phyloP scores from a whole-genome alignment of 2,797 vertebrate genomes.

The Centroberyx gerrardi region DNA sequence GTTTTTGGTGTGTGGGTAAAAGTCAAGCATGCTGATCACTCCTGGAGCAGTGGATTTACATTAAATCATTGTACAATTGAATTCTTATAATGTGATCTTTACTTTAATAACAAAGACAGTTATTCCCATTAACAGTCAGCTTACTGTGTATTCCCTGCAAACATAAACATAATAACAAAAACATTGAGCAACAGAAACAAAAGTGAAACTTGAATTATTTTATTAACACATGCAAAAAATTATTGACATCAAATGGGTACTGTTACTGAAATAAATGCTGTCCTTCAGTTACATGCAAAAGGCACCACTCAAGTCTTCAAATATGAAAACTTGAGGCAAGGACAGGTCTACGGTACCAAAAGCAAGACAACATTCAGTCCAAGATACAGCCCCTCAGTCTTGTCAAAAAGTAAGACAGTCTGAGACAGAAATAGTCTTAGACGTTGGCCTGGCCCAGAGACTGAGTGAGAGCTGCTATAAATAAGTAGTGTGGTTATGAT shows the following conservation, averaged over 20 bases:
- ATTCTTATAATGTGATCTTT: background rate
- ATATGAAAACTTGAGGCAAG: slow-evolving; percentile 10
- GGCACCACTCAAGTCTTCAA: background rate
- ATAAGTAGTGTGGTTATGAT: slow-evolving; percentile 59
- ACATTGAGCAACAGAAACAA: background rate
- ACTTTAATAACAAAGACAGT: background rate
- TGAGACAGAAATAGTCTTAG: slow-evolving; percentile 64
- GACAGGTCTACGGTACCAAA: slow-evolving; percentile 7
- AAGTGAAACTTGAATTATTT: slow-evolving; percentile 22
- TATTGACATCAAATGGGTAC: slow-evolving; percentile 13
- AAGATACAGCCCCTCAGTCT: slow-evolving; percentile 18
- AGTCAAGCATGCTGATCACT: background rate
- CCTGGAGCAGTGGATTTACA: background rate
- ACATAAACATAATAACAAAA: background rate
- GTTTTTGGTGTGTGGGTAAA: slow-evolving; percentile 20
- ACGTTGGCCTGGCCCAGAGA: slow-evolving; percentile 53
- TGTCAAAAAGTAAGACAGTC: slow-evolving; percentile 44
- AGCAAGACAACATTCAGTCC: slow-evolving; percentile 34
- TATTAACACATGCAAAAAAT: slow-evolving; percentile 49
- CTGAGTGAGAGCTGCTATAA: slow-evolving; percentile 69
- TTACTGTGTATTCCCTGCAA: background rate
- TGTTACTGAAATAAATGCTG: slow-evolving; percentile 14
- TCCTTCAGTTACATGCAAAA: slow-evolving; percentile 23
- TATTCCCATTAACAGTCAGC: background rate
- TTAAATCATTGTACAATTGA: background rate